Evolutionary conservation across 1,140 invertebrate genomes (phyloP).

Genomic region (Ostrea denselamellosa): DNA sequence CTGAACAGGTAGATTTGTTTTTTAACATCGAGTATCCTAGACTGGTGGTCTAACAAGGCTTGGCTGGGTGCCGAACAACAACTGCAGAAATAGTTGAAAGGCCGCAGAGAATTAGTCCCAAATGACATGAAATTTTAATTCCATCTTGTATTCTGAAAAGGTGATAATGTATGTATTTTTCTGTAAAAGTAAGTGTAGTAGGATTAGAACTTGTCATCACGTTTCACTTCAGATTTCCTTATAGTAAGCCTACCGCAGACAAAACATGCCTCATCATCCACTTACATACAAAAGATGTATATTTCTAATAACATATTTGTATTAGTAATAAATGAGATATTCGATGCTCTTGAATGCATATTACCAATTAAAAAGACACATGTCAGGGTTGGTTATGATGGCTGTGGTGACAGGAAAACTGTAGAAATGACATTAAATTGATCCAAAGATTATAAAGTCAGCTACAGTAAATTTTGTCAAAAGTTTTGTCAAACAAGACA

Average conservation of each 20-base stretch:
- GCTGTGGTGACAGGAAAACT: too few species aligned
- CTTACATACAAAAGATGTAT: too few species aligned
- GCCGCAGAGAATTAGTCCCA: neutral
- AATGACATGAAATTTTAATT: constrained; percentile 6
- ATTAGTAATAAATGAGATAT: too few species aligned
- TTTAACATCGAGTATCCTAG: neutral
- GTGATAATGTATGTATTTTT: constrained; percentile 3
- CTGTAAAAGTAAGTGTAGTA: neutral
- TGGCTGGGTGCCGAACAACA: neutral
- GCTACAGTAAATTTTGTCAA: neutral
- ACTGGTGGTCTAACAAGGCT: constrained; percentile 26
- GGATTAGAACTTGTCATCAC: neutral
- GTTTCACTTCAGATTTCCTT: neutral
- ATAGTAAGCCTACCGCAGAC: neutral
- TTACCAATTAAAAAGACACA: too few species aligned
- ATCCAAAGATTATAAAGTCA: neutral
- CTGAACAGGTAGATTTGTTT: constrained; percentile 12
- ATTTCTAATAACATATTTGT: too few species aligned
- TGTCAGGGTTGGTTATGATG: too few species aligned
- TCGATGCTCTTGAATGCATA: too few species aligned
- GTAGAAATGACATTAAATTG: neutral
- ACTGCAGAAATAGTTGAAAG: constrained; percentile 22
- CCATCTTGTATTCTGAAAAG: neutral
- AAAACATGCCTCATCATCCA: too few species aligned
- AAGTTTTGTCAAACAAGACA: constrained; percentile 1